A percentile compares a stretch with the other conserved stretches of the same genome.
phyloP scores from a whole-genome alignment of 2,888 invertebrate genomes.

The Habroteleia sp. region DNA sequence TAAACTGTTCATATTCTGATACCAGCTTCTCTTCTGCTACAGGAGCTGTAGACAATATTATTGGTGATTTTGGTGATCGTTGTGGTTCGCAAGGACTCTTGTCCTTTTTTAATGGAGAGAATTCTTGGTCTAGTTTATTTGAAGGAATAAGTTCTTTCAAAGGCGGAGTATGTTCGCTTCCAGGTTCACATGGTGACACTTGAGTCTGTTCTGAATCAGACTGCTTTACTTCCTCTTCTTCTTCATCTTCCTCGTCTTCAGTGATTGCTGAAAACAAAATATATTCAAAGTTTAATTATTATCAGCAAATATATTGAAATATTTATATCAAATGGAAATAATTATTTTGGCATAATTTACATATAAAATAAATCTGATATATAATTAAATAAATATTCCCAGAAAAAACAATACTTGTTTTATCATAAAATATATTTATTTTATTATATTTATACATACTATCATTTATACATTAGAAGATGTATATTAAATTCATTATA shows the following conservation, averaged over 20 bases:
- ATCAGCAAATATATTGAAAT: too few species aligned
- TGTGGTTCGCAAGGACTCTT: neutral
- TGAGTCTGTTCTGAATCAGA: conserved; percentile 29
- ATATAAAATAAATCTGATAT: too few species aligned
- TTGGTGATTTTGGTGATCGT: conserved; percentile 34
- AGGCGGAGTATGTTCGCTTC: conserved; percentile 43
- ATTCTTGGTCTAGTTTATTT: conserved; percentile 10
- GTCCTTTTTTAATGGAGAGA: neutral
- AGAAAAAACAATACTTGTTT: too few species aligned
- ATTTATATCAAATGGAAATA: too few species aligned
- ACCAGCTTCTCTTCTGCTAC: conserved; percentile 77
- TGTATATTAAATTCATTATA: too few species aligned
- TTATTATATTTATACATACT: too few species aligned
- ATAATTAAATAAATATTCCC: too few species aligned
- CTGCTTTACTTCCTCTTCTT: neutral
- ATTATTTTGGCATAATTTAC: too few species aligned
- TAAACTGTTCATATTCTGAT: conserved; percentile 84
- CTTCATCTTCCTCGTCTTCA: conserved; percentile 31
- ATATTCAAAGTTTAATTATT: conserved; percentile 1
- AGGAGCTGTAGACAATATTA: neutral
- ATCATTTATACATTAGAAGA: too few species aligned
- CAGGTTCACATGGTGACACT: too few species aligned
- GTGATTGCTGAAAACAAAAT: conserved; percentile 14
- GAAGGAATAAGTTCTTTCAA: conserved; percentile 8
- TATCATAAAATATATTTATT: too few species aligned